These are phyloP conservation scores for Yponomeuta evonymella DNA, from an alignment of 2,888 invertebrate genomes.

Conservation along the genomic window DNA sequence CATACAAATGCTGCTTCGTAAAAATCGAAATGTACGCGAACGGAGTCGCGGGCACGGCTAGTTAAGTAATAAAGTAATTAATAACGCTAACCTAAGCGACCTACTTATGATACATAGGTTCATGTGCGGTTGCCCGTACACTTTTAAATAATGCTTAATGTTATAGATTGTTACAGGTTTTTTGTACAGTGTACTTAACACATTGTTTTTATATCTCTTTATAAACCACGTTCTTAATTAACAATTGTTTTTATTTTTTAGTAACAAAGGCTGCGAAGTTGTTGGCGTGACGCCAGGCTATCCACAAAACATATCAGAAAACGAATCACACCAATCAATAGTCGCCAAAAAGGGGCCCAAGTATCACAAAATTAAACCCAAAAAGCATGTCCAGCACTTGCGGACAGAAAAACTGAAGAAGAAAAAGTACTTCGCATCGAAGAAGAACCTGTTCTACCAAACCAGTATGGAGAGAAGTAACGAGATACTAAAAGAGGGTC, in stretches of 20 bases:
- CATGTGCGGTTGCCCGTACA: too few relatives aligned
- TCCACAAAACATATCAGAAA: constrained; percentile 44
- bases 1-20: too few relatives aligned
- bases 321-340: constrained; percentile 52
- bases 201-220: too few relatives aligned
- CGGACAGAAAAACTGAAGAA: constrained; percentile 47
- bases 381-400: constrained; percentile 43
- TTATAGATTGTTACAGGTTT: too few relatives aligned
- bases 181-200: too few relatives aligned
- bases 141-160: too few relatives aligned
- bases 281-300: constrained; percentile 41
- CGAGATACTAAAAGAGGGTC: constrained; percentile 46
- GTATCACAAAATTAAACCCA: constrained; percentile 46
- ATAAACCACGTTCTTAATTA: background rate
- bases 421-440: constrained; percentile 48
- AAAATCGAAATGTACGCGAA: too few relatives aligned
- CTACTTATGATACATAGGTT: too few relatives aligned
- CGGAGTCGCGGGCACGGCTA: too few relatives aligned
- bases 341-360: constrained; percentile 62
- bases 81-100: too few relatives aligned
- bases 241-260: constrained; percentile 29
- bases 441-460: constrained; percentile 43
- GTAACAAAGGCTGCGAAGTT: constrained; percentile 48
- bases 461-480: constrained; percentile 39
- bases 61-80: too few relatives aligned